Evolutionary conservation across 23 tunicate species (phyloP), one percentile per base, ranked within the genome.

Genomic region (Botrylloides violaceus): DNA sequence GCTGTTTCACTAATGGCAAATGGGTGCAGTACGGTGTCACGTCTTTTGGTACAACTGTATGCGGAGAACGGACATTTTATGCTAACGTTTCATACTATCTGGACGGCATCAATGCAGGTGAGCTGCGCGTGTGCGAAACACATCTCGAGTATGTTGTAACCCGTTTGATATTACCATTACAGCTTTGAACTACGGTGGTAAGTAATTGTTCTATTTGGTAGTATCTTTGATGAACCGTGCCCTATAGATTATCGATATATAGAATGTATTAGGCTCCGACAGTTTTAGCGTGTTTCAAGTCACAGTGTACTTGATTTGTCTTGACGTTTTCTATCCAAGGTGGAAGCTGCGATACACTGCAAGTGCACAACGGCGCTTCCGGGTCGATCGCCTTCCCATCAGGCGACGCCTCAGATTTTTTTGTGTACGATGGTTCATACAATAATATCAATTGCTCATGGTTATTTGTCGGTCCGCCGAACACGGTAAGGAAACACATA

Each of bases 21-120:
- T 63, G 70, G 70, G 35, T 31, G 3, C 70, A 63, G 35, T 31
- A 63, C 29, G 70, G 70, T 34, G 33, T 63, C 35, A 28, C 35
- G 9, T 63, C 70, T 19, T 31, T 21, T 22, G 70, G 70, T 29
- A 63, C 70, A 3, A 31, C 34, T 31, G 9, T 29, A 28, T 63
- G 70, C 9, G 70, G 70, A 31, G 70, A 63, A 15, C 35, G 33
- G 3, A 63, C 33, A 7, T 63, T 63, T 34, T 63, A 25, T 63
- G 36, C 32, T 19, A 63, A 33, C 32, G 70, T 63, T 63, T 63
- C 70, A 4, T 27, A 21, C 6, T 63, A 63, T 28, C 32, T 15
- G 35, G 33, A 63, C 33, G 19, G 70, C 23, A 63, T 63, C 19
- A 23, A 63, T 4, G 35, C 35, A 29, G 33, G 70, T 63, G n/a